A percentile compares a stretch with the other conserved stretches of the same genome.
phyloP scores from a whole-genome alignment of 2,113 vertebrate genomes.

The Tragelaphus strepsiceros region DNA sequence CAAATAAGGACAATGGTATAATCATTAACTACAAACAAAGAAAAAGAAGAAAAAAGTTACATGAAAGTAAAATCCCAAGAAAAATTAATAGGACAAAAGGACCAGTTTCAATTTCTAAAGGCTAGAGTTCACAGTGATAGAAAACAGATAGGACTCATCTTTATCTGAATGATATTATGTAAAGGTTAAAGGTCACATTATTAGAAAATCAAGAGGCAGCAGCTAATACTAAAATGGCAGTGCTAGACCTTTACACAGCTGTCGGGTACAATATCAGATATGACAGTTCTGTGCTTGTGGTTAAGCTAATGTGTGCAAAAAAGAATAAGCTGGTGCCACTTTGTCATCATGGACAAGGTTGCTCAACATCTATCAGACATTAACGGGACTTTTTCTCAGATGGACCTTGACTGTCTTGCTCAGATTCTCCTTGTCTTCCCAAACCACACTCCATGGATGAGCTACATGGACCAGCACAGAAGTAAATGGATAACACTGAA shows the following conservation, averaged over 20 bases:
- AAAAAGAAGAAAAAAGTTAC: background rate
- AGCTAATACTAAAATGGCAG: background rate
- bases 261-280: background rate
- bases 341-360: background rate
- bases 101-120: background rate
- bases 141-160: background rate
- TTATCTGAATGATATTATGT: background rate
- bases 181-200: background rate
- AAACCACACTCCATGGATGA: background rate
- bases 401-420: background rate
- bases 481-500: background rate
- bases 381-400: background rate
- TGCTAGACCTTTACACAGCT: background rate
- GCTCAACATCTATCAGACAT: background rate
- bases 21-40: background rate
- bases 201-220: background rate
- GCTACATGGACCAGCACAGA: background rate
- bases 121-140: background rate
- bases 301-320: background rate
- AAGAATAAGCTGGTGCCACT: too few relatives aligned
- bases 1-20: background rate
- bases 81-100: background rate
- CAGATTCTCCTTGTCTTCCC: background rate
- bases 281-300: accelerated
- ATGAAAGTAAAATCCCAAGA: background rate